Evolutionary conservation across 2,888 invertebrate genomes (phyloP).

Genomic region (Zonitis immaculata): DNA sequence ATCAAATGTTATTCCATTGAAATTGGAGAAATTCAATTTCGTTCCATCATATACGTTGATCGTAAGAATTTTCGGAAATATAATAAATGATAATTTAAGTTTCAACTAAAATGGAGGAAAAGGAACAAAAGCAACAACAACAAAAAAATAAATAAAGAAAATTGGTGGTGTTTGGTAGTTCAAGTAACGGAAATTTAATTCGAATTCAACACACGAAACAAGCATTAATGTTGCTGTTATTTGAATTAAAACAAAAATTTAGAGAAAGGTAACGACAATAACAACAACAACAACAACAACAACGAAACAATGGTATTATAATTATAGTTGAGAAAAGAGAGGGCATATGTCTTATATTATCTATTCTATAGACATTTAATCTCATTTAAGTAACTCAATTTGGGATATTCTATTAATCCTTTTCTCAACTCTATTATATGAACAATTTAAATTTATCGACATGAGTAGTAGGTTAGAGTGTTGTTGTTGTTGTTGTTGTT

Average conservation of each 20-base stretch:
- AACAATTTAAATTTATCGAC: constrained; percentile 18
- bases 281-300: too few relatives aligned
- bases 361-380: constrained; percentile 13
- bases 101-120: background rate
- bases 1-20: too few relatives aligned
- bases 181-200: background rate
- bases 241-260: too few relatives aligned
- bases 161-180: background rate
- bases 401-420: constrained; percentile 21
- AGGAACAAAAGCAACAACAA: too few relatives aligned
- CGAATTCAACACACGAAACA: background rate
- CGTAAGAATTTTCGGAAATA: too few relatives aligned
- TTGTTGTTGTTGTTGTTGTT: constrained; percentile 7
- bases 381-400: constrained; percentile 20
- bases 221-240: background rate
- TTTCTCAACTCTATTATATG: too few relatives aligned
- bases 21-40: too few relatives aligned
- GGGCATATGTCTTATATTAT: constrained; percentile 17
- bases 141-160: too few relatives aligned
- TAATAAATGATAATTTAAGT: background rate
- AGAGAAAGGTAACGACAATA: too few relatives aligned
- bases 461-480: constrained; percentile 7
- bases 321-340: background rate
- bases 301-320: too few relatives aligned
- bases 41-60: too few relatives aligned